A percentile compares a stretch with the other conserved stretches of the same genome.
These are phyloP conservation scores for Misgurnus mizolepis DNA, from an alignment of 2,113 vertebrate genomes.

Conservation along the genomic window DNA sequence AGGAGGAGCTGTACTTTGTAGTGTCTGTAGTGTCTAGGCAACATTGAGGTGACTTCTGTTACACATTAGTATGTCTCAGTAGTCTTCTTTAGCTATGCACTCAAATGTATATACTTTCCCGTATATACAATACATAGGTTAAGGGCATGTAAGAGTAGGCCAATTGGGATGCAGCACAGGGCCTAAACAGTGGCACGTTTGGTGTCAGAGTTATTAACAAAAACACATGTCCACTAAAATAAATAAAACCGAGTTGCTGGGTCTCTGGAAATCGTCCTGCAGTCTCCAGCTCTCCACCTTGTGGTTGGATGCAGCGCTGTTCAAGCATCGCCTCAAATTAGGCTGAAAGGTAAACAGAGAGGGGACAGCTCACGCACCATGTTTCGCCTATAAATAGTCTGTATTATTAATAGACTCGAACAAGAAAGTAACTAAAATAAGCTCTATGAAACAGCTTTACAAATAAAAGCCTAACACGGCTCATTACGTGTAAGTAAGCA, in stretches of 20 bases:
- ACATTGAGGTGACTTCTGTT: no score
- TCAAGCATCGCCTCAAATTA: conserved; percentile 65
- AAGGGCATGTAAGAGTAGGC: no score
- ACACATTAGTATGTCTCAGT: no score
- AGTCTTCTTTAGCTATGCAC: no score
- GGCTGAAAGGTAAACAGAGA: conserved; percentile 71
- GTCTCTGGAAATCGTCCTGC: conserved; percentile 20
- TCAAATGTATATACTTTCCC: no score
- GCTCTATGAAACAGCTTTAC: conserved; percentile 48
- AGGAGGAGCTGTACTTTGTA: no score
- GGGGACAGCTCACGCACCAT: conserved; percentile 64
- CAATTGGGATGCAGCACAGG: background rate
- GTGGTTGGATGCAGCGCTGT: conserved; percentile 67
- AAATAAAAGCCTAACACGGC: conserved; percentile 49
- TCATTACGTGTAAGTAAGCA: conserved; percentile 52
- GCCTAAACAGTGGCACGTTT: conserved; percentile 32
- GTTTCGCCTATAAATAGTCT: conserved; percentile 67
- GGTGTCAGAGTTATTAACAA: conserved; percentile 23
- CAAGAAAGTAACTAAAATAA: conserved; percentile 60
- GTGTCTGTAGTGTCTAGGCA: no score
- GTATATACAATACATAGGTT: no score
- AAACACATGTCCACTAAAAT: conserved; percentile 27
- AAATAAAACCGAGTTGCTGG: background rate
- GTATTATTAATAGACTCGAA: conserved; percentile 70
- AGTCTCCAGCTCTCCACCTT: conserved; percentile 74